Conservation (phyloP, 2,113 vertebrate species). For the Ovis aries region ARS-UI_Ramb_v3.0 NC_056064.1:2764001-2764500, state of each 20-base stretch:
- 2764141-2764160: too few relatives aligned
- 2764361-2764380: neutral
- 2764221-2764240: neutral
- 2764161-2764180: too few relatives aligned
- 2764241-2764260: neutral
- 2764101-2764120: too few relatives aligned
- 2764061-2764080: too few relatives aligned
- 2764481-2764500: neutral
- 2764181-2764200: too few relatives aligned
- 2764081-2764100: too few relatives aligned
- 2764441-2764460: neutral
- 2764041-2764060: too few relatives aligned
- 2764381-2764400: neutral
- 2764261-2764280: neutral
- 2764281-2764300: neutral
- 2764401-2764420: neutral
- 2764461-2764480: neutral
- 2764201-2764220: neutral
- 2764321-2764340: neutral
- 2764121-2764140: too few relatives aligned
- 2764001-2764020: fast-evolving
- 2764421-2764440: neutral
- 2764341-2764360: neutral
- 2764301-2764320: neutral
- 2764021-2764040: too few relatives aligned